Evolutionary conservation across 2,113 vertebrate genomes (phyloP).

Genomic region (Apodemus speciosus): DNA sequence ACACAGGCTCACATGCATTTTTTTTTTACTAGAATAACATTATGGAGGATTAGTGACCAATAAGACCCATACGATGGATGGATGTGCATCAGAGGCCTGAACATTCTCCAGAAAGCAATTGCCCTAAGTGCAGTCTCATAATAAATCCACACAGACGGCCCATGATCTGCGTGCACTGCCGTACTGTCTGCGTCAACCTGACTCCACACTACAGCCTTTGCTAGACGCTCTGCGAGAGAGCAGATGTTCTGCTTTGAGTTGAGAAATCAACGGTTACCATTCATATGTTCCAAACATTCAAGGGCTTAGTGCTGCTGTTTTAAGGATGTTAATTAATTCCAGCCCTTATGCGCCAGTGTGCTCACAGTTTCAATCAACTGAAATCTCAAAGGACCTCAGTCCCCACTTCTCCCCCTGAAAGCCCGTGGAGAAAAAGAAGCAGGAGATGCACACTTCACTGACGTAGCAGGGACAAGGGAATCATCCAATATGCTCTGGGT

Average conservation of each 20-base stretch:
- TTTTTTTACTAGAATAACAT: constrained; percentile 58
- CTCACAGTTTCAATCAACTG: constrained; percentile 60
- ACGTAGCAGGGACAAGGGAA: neutral
- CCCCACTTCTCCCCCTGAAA: constrained; percentile 39
- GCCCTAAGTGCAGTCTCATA: constrained; percentile 69
- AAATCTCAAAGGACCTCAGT: constrained; percentile 44
- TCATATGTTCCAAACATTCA: constrained; percentile 77
- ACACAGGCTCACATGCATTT: neutral
- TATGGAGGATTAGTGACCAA: constrained; percentile 58
- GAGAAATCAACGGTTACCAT: constrained; percentile 81
- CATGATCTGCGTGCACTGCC: constrained; percentile 15
- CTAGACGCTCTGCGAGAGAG: constrained; percentile 69
- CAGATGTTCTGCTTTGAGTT: constrained; percentile 81
- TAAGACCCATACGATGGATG: constrained; percentile 49
- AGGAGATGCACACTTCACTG: constrained; percentile 21
- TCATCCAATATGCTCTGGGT: neutral
- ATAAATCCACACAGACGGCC: constrained; percentile 75
- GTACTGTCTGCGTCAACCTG: constrained; percentile 68
- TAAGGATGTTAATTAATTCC: constrained; percentile 79
- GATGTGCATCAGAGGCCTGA: constrained; percentile 73
- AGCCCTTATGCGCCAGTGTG: constrained; percentile 72
- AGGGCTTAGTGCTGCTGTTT: constrained; percentile 77
- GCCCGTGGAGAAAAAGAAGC: neutral
- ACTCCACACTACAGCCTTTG: constrained; percentile 60
- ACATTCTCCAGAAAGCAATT: constrained; percentile 78